Base-by-base conservation (phyloP, 2,888 invertebrate species). In the Galeopsomyia nigrocyanea region DNA sequence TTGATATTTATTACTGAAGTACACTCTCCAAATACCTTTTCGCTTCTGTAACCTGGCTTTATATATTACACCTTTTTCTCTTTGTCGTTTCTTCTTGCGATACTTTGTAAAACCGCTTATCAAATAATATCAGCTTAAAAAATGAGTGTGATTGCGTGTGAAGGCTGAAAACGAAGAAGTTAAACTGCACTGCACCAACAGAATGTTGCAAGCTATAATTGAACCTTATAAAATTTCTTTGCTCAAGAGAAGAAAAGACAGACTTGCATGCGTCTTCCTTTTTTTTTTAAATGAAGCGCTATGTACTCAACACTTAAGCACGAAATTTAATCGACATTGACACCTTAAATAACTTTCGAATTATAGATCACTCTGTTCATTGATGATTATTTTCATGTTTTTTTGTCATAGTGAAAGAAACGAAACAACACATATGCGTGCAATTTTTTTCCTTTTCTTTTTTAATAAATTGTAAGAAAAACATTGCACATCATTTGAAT, bases 1-100 rank as follows among this genome's bases (percentile, higher is more conserved):
- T 67, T 72, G 63, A 69, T 75, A 69, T 75, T 72, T 75, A 69
- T 70, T 72, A 71, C 69, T 72, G 67, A 75, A 72, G 50, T 72
- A 72, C 69, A 66, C 71, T 68, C 21, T 50, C 26, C 64, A 22
- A 70, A 72, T 56, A 69, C 55, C 67, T 31, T 39, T 61, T 58
- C 57, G 53, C 63, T 70, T 66, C 66, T 73, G 58, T 63, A 58
- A 19, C 57, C 63, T 31, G 39, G 67, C 70, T 75, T 63, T 69
- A 46, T 71, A 60, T 47, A 65, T 67, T 22, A 56, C 7, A 39
- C 13, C 10, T 3, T 39, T 56, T 61, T 65, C n/a, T 61, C 53
- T 63, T 64, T 56, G 50, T 57, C 49, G 58, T 61, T 68, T 62
- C 50, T 64, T 26, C 53, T 68, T 49, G 21, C 10, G 31, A 49